Percentiles rank a stretch among this genome's conserved stretches.
These are phyloP conservation scores for Lepidocyrtoides sp. DNA, from an alignment of 2,888 invertebrate genomes.

Conservation along the genomic window DNA sequence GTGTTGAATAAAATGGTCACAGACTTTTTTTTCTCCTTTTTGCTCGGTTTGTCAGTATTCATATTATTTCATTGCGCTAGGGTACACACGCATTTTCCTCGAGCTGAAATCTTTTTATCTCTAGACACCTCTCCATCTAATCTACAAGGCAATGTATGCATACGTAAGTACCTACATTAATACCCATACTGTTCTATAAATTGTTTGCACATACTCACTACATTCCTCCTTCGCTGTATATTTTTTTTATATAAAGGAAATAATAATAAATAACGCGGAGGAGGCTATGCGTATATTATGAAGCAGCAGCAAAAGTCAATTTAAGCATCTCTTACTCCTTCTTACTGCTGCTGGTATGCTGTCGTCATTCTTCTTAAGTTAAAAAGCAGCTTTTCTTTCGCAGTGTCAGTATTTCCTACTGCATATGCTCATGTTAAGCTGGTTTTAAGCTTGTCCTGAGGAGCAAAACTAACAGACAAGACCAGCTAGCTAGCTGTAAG, in stretches of 20 bases:
- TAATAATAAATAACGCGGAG: conserved; percentile 6
- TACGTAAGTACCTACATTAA: neutral
- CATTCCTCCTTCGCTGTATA: neutral
- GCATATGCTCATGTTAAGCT: conserved; percentile 7
- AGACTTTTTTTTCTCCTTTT: neutral
- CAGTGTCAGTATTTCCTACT: neutral
- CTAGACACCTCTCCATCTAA: neutral
- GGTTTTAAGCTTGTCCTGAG: conserved; percentile 9
- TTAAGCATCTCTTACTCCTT: neutral
- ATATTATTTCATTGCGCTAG: neutral
- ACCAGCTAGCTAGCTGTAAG: neutral
- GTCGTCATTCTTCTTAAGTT: neutral
- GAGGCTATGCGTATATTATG: conserved; percentile 30
- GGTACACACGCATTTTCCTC: neutral
- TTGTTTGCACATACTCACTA: neutral
- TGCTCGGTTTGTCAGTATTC: neutral
- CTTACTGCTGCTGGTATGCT: neutral
- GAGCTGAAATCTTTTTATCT: neutral
- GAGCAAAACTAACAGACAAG: neutral
- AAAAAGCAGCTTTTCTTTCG: neutral
- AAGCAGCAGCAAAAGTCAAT: conserved; percentile 34
- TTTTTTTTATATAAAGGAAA: neutral
- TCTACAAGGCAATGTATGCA: no score
- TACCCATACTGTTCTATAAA: neutral
- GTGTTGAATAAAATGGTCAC: neutral